phyloP scores from a whole-genome alignment of 2,888 invertebrate species.

The Diarsia mendica region DNA sequence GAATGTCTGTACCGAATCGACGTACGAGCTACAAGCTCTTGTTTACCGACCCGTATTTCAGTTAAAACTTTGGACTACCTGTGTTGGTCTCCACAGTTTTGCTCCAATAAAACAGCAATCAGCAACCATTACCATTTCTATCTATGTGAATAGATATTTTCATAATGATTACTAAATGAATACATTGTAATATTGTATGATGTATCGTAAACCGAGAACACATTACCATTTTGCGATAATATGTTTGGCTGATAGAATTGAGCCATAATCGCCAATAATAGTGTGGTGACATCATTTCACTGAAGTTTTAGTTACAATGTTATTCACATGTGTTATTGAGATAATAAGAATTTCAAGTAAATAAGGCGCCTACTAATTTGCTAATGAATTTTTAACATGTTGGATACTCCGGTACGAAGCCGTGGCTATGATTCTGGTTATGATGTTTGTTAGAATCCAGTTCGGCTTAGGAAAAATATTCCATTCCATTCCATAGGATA shows the following conservation, averaged over 20 bases:
- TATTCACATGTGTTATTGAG: constrained; percentile 48
- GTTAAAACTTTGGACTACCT: constrained; percentile 2
- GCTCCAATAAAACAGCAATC: background rate
- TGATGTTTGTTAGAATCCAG: background rate
- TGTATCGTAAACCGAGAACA: constrained; percentile 29
- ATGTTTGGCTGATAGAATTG: constrained; percentile 45
- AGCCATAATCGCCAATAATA: constrained; percentile 53
- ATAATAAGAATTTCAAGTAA: constrained; percentile 21
- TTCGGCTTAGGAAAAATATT: background rate
- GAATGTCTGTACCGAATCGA: constrained; percentile 16
- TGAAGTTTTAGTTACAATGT: constrained; percentile 54
- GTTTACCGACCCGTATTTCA: constrained; percentile 28
- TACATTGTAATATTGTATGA: too few relatives aligned
- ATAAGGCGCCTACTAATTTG: background rate
- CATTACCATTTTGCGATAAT: constrained; percentile 35
- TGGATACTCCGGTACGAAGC: background rate
- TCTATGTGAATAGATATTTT: background rate
- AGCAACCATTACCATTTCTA: background rate
- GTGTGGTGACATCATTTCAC: constrained; percentile 50
- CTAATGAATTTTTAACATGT: background rate
- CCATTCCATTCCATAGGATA: too few relatives aligned
- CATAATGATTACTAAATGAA: constrained; percentile 11
- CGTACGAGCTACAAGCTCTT: constrained; percentile 10
- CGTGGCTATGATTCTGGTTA: background rate
- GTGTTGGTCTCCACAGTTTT: background rate